A percentile compares a stretch with the other conserved stretches of the same genome.
Conservation (phyloP, 1,140 invertebrate genomes). For the honey bee (Apis mellifera) region Amel_HAv3.1 CM009931.2:4627501-4628000, state of each 20-base stretch:
- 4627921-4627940: constrained; percentile 94
- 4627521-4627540: background rate
- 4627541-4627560: background rate
- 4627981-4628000: constrained; percentile 70
- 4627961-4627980: constrained; percentile 97
- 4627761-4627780: background rate
- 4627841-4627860: constrained; percentile 93
- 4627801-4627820: constrained; percentile 94
- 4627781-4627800: constrained; percentile 84
- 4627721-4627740: too few species aligned
- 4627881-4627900: constrained; percentile 94
- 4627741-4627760: too few species aligned
- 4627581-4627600: too few species aligned
- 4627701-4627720: too few species aligned
- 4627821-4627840: constrained; percentile 93
- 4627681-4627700: too few species aligned
- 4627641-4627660: too few species aligned
- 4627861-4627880: constrained; percentile 93
- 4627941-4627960: constrained; percentile 98
- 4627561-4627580: too few species aligned
- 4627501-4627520: too few species aligned
- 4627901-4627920: constrained; percentile 89
- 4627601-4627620: too few species aligned
- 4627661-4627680: too few species aligned
- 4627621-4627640: too few species aligned